phyloP scores from a whole-genome alignment of 2,113 vertebrate species.

The Dinomys branickii region DNA sequence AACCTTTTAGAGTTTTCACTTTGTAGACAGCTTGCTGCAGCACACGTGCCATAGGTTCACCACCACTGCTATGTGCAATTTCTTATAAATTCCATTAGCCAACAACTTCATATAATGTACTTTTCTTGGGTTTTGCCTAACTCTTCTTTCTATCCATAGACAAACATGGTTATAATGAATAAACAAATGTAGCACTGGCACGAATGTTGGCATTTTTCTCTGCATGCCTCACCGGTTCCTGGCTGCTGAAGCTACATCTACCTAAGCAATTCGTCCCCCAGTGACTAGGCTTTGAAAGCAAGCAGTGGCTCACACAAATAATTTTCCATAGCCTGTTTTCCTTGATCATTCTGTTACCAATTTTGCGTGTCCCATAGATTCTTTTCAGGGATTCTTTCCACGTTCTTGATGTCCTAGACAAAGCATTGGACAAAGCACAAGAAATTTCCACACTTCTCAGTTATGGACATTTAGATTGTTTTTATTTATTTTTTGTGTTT shows the following conservation, averaged over 20 bases:
- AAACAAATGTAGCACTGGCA: background rate
- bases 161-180: background rate
- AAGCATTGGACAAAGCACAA: background rate
- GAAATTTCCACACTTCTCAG: background rate
- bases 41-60: background rate
- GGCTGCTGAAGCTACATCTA: background rate
- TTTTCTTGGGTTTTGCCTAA: constrained; percentile 3
- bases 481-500: background rate
- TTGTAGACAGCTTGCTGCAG: background rate
- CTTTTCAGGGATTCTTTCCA: background rate
- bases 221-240: background rate
- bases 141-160: background rate
- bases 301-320: background rate
- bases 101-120: background rate
- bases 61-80: background rate
- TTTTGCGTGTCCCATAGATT: background rate
- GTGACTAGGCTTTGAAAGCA: background rate
- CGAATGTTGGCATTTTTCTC: constrained; percentile 16
- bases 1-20: background rate
- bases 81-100: background rate
- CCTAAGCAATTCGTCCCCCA: background rate
- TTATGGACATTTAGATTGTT: background rate
- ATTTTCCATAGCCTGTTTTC: background rate
- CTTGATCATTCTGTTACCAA: background rate
- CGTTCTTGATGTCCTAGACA: background rate